These are phyloP conservation scores for Echiichthys vipera DNA, from an alignment of 2,797 vertebrate genomes.

Conservation along the genomic window DNA sequence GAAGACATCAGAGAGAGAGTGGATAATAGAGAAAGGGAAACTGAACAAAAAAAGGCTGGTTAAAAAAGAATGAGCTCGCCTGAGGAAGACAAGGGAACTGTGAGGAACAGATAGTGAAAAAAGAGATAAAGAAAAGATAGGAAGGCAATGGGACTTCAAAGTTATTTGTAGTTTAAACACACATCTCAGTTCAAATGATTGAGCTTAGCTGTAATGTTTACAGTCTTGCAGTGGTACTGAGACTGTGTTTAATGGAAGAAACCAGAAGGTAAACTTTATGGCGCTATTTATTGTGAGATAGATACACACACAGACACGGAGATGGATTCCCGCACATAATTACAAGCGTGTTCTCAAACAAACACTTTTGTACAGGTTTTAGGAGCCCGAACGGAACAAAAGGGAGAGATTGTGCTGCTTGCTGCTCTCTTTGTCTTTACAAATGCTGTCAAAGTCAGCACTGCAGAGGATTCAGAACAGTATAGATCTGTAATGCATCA, in stretches of 20 bases:
- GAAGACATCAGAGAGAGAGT: constrained; percentile 36
- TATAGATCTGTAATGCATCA: constrained; percentile 66
- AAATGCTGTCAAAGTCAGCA: constrained; percentile 56
- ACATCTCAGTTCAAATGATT: constrained; percentile 53
- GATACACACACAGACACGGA: neutral
- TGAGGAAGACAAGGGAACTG: constrained; percentile 19
- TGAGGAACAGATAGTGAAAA: constrained; percentile 20
- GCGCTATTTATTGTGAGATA: constrained; percentile 47
- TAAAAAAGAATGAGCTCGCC: constrained; percentile 33
- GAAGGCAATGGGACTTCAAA: constrained; percentile 26
- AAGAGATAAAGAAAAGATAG: constrained; percentile 36
- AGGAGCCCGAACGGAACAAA: constrained; percentile 11
- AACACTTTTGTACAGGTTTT: constrained; percentile 2
- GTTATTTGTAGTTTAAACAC: constrained; percentile 62
- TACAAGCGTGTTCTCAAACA: constrained; percentile 6
- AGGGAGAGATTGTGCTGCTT: neutral
- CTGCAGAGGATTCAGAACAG: constrained; percentile 50
- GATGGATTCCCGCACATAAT: constrained; percentile 35
- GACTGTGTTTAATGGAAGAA: constrained; percentile 39
- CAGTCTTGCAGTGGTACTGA: constrained; percentile 13
- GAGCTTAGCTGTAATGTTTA: constrained; percentile 66
- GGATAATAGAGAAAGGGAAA: constrained; percentile 2
- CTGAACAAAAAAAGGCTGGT: constrained; percentile 27
- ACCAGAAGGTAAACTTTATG: constrained; percentile 61
- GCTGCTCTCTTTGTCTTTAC: constrained; percentile 28